Evolutionary conservation across 2,888 invertebrate species (phyloP), one percentile per base, ranked within the genome.

Genomic region (Sphinx pinastri): DNA sequence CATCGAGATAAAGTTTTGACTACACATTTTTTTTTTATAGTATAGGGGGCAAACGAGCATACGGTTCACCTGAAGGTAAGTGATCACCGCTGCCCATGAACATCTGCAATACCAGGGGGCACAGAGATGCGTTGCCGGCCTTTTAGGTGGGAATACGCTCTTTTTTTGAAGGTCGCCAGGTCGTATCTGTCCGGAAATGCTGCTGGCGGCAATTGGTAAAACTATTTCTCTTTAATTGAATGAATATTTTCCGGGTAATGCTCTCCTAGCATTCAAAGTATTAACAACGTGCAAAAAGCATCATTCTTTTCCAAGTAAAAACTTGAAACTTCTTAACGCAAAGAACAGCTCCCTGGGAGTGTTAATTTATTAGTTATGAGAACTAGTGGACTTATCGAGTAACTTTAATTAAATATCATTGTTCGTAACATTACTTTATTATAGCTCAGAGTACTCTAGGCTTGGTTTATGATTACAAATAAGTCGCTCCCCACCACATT

Each of bases 341-440:
- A 63, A 63, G 19, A 19, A 55, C 16, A 10, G 13, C 6, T 19
- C 2, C 13, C 8, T 49, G 6, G 13, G 49, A 63, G 63, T 13
- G 11, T 7, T 49, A 63, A 49, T 63, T 63, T 19, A 55, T 19
- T 38, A 16, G 8, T n/a, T 60, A 60, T 60, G 60, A 60, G 12
- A 60, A 12, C 25, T 25, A 25, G 25, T 25, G 25, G 25, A 25
- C 16, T 8, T 16, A 6, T 2, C 38, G 38, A 16, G 54, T 16
- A n/a, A 16, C 1, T 2, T 54, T 16, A 54, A 16, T 54, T 54
- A 54, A 54, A 54, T 54, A 14, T 54, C 2, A 16, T 52, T 13
- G 0, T 12, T 51, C 14, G 12, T 13, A 13, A 51, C 14, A 25
- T 38, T 38, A 38, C 38, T 38, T 38, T 38, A 4, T 38, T 38